phyloP scores from a whole-genome alignment of 1,140 invertebrate genomes.

The Drosophila pectinifera region DNA sequence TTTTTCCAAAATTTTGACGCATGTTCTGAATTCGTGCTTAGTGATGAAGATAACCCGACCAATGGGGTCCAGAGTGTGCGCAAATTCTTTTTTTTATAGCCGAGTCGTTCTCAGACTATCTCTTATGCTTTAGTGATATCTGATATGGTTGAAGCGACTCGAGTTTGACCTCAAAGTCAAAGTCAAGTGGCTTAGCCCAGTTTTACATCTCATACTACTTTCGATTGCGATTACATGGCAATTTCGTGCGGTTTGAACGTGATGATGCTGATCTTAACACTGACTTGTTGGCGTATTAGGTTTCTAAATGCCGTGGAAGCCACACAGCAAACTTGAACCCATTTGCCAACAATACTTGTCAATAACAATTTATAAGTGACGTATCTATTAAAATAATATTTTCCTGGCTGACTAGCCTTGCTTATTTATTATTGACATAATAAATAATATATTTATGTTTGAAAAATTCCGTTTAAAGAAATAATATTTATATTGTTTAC shows the following conservation, averaged over 20 bases:
- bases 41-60: conserved; percentile 38
- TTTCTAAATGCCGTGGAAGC: conserved; percentile 42
- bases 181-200: conserved; percentile 64
- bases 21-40: background rate
- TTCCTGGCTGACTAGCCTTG: background rate
- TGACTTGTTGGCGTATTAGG: conserved; percentile 26
- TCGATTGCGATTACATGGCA: conserved; percentile 33
- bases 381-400: conserved; percentile 25
- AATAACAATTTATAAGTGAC: conserved; percentile 38
- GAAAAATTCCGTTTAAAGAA: background rate
- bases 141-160: conserved; percentile 10
- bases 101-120: background rate
- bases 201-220: conserved; percentile 34
- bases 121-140: conserved; percentile 4
- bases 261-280: conserved; percentile 61
- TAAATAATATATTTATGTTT: conserved; percentile 2
- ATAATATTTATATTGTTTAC: conserved; percentile 1
- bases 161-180: conserved; percentile 54
- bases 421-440: background rate
- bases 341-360: conserved; percentile 6
- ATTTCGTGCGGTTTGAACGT: conserved; percentile 37
- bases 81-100: conserved; percentile 2
- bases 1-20: conserved; percentile 13
- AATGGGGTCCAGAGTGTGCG: background rate
- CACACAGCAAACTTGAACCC: conserved; percentile 39